Conservation (phyloP, 35 echinoderm and acorn worm genomes). For the Holothuria glaberrima region DNA sequence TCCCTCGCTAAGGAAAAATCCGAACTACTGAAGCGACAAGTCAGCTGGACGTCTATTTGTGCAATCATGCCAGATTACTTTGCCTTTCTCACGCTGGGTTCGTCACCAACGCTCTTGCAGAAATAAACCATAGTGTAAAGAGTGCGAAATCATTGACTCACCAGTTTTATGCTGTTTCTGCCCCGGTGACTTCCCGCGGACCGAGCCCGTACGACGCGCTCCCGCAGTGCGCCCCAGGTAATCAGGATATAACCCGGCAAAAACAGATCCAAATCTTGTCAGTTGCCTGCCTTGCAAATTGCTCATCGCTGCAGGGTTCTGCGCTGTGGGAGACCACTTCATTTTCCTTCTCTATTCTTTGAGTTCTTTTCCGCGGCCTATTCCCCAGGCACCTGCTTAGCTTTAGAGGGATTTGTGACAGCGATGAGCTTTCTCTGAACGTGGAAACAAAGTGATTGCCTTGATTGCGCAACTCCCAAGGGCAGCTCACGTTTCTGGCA, state of each 20-base stretch:
- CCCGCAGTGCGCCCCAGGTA: conserved; percentile 64
- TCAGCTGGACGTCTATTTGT: conserved; percentile 64
- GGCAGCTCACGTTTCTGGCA: conserved; percentile 51
- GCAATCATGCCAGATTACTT: conserved; percentile 54
- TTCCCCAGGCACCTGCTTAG: conserved; percentile 54
- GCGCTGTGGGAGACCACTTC: conserved; percentile 70
- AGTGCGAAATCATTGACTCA: conserved; percentile 63
- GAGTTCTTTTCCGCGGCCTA: conserved; percentile 54
- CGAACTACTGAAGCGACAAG: conserved; percentile 52
- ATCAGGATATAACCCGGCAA: conserved; percentile 67
- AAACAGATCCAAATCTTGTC: conserved; percentile 58
- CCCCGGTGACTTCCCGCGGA: conserved; percentile 62
- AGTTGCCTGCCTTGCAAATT: conserved; percentile 64
- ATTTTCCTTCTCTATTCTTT: conserved; percentile 60
- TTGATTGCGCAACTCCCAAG: conserved; percentile 62
- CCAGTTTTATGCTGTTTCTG: conserved; percentile 34
- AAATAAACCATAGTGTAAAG: conserved; percentile 42
- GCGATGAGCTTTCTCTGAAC: conserved; percentile 34
- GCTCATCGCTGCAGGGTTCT: conserved; percentile 66
- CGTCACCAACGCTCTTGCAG: conserved; percentile 31
- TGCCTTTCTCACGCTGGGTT: conserved; percentile 36
- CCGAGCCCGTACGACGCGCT: conserved; percentile 49
- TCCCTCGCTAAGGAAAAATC: conserved; percentile 46
- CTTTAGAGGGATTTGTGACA: conserved; percentile 68
- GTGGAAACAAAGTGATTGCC: conserved; percentile 62